Evolutionary conservation across 1,140 invertebrate genomes (phyloP).

Genomic region (Diprion similis): DNA sequence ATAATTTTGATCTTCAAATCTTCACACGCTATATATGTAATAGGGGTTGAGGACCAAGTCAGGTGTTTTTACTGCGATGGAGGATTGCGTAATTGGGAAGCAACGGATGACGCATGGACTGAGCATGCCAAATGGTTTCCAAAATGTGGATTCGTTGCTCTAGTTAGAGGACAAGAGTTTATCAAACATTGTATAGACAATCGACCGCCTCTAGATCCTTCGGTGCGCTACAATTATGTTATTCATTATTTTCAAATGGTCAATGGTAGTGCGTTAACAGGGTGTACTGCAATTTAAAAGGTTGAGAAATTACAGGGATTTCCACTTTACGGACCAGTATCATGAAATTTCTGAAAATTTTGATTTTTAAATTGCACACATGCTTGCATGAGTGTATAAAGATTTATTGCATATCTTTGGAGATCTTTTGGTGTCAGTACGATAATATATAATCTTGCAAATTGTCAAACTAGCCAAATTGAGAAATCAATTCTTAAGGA

Average conservation of each 20-base stretch:
- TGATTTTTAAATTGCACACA: too few species aligned
- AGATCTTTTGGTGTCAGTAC: too few species aligned
- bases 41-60: conserved; percentile 73
- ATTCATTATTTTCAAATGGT: conserved; percentile 18
- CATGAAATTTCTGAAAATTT: too few species aligned
- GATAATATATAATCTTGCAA: too few species aligned
- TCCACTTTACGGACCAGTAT: too few species aligned
- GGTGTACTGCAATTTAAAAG: too few species aligned
- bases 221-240: conserved; percentile 29
- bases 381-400: too few species aligned
- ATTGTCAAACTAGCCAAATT: too few species aligned
- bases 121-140: conserved; percentile 93
- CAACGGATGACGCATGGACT: conserved; percentile 84
- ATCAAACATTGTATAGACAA: conserved; percentile 65
- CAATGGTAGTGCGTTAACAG: too few species aligned
- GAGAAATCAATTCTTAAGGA: too few species aligned
- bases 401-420: too few species aligned
- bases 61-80: conserved; percentile 93
- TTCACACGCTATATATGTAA: conserved; percentile 40
- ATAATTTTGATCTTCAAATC: conserved; percentile 13
- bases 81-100: conserved; percentile 85
- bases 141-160: conserved; percentile 78
- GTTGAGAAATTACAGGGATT: too few species aligned
- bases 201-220: conserved; percentile 44
- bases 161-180: conserved; percentile 82